Percentiles rank a stretch among this genome's conserved stretches.
These are phyloP conservation scores for Macrobrachium nipponense DNA, from an alignment of 1,140 invertebrate genomes.

Conservation along the genomic window DNA sequence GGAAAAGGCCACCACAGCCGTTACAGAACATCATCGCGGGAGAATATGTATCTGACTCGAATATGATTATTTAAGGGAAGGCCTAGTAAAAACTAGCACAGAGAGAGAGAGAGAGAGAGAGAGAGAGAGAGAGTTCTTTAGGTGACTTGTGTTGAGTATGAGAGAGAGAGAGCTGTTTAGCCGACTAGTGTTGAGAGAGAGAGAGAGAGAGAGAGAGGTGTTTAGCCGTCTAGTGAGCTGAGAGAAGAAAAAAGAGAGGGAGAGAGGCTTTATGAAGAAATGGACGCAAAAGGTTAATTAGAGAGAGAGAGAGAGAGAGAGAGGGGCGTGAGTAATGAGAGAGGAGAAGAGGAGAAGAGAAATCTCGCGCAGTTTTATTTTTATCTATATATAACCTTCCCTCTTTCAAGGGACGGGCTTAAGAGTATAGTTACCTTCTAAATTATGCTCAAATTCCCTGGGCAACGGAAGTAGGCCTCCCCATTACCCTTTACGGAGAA, in stretches of 20 bases:
- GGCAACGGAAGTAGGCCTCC: too few species aligned
- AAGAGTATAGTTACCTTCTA: too few species aligned
- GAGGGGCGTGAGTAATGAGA: not conserved
- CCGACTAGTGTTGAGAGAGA: not conserved
- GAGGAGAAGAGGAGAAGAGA: not conserved
- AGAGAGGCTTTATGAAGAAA: not conserved
- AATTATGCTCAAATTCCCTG: too few species aligned
- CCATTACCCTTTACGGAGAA: too few species aligned
- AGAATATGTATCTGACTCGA: too few species aligned
- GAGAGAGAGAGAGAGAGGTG: not conserved
- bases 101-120: slow-evolving; percentile 18
- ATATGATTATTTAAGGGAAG: not conserved
- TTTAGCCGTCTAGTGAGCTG: not conserved
- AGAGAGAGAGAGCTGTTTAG: not conserved
- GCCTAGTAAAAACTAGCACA: not conserved
- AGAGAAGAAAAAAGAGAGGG: not conserved
- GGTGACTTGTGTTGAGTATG: not conserved
- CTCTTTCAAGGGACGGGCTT: too few species aligned
- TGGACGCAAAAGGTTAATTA: not conserved
- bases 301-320: too few species aligned
- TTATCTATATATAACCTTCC: too few species aligned
- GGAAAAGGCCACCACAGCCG: too few species aligned
- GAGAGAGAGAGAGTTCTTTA: not conserved
- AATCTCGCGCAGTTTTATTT: too few species aligned
- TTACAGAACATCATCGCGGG: too few species aligned